These are phyloP conservation scores for Ochotona curzoniae DNA, from an alignment of 2,113 vertebrate species.

Conservation along the genomic window DNA sequence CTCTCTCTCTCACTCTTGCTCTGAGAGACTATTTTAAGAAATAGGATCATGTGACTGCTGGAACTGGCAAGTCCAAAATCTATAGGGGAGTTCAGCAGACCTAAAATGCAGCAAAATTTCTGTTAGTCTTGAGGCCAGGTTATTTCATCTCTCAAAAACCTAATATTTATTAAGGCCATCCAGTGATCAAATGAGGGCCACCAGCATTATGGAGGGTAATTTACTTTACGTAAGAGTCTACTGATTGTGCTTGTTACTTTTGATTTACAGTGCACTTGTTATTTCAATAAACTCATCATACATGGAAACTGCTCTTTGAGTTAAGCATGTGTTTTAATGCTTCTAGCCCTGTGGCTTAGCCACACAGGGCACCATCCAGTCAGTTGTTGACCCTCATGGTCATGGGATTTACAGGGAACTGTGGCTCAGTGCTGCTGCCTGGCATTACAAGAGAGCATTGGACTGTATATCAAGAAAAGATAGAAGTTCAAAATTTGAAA, in stretches of 20 bases:
- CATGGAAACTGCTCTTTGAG: background rate
- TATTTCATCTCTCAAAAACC: background rate
- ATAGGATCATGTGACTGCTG: background rate
- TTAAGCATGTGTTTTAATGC: background rate
- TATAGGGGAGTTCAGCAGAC: background rate
- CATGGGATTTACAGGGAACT: background rate
- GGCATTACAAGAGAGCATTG: too few relatives aligned
- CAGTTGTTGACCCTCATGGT: background rate
- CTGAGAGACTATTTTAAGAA: conserved; percentile 25
- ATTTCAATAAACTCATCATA: background rate
- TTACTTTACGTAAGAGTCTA: conserved; percentile 4
- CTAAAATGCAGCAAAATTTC: conserved; percentile 9
- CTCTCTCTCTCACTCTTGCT: background rate
- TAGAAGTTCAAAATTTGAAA: background rate
- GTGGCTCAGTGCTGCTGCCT: background rate
- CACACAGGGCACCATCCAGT: too few relatives aligned
- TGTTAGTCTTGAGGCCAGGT: background rate
- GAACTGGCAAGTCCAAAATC: background rate
- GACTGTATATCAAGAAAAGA: background rate
- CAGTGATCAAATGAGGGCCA: background rate
- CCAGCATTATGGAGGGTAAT: background rate
- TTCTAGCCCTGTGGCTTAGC: background rate
- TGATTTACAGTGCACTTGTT: background rate
- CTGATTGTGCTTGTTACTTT: background rate
- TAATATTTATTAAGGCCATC: background rate